Conservation (phyloP, 2,113 vertebrate species). For the Sialia sialis region DNA sequence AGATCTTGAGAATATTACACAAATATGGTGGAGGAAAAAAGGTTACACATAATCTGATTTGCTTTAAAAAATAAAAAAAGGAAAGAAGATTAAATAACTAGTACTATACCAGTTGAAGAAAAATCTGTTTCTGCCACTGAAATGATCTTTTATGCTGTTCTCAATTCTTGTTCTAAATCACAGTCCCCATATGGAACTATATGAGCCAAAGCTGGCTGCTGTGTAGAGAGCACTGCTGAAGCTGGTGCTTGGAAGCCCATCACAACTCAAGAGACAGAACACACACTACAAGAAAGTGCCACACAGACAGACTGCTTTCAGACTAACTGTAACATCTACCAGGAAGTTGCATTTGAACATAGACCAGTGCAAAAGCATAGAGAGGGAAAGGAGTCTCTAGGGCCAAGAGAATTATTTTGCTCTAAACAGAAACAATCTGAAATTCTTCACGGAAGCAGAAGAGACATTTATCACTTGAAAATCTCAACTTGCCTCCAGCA, state of each 20-base stretch:
- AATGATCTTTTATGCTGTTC: background rate
- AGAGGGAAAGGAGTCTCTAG: background rate
- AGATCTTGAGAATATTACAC: background rate
- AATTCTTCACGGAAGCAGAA: background rate
- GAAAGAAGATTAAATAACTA: background rate
- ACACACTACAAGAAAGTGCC: rapidly evolving
- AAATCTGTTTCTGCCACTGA: background rate
- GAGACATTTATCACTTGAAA: background rate
- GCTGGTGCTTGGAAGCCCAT: background rate
- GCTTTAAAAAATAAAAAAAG: background rate
- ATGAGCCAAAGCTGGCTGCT: background rate
- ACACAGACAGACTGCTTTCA: background rate
- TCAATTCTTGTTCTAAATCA: background rate
- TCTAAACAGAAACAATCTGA: background rate
- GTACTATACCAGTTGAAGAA: background rate
- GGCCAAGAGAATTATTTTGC: background rate
- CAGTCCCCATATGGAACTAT: background rate
- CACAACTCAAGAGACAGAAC: background rate
- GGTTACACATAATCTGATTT: background rate
- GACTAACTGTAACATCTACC: background rate
- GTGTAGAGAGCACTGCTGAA: background rate
- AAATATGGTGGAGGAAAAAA: background rate
- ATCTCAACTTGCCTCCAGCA: background rate
- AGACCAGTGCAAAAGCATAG: background rate
- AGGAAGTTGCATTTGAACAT: background rate